Percentiles rank a stretch among this genome's conserved stretches.
Conservation (phyloP, 2,888 invertebrate genomes). For the Machimus rusticus region DNA sequence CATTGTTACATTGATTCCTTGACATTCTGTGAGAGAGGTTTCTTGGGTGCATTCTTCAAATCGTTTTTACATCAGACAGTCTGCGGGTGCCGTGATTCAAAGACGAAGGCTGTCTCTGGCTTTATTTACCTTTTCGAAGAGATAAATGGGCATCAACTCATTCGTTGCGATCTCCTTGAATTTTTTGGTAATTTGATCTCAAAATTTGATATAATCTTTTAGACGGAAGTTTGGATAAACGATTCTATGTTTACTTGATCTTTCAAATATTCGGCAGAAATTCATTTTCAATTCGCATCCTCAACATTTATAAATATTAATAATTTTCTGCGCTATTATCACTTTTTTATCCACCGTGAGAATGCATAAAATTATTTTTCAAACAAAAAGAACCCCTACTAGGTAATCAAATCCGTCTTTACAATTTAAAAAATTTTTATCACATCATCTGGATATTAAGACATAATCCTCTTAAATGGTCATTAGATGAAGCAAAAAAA, state of each 20-base stretch:
- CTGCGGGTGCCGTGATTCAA: background rate
- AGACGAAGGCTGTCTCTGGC: background rate
- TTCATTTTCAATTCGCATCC: too few relatives aligned
- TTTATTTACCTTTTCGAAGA: background rate
- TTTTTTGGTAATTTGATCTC: background rate
- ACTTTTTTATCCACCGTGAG: too few relatives aligned
- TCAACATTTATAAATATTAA: too few relatives aligned
- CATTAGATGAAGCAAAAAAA: background rate
- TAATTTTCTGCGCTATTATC: too few relatives aligned
- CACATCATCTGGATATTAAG: background rate
- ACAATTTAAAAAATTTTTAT: background rate
- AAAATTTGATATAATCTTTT: background rate
- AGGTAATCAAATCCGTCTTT: background rate
- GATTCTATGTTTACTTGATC: background rate
- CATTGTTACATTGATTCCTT: slow-evolving; percentile 25
- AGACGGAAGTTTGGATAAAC: background rate
- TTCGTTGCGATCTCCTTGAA: background rate
- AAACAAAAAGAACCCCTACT: background rate
- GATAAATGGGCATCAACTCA: background rate
- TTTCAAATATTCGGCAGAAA: background rate
- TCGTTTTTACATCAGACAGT: background rate
- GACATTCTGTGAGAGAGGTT: slow-evolving; percentile 28
- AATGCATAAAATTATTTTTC: too few relatives aligned
- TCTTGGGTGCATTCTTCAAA: background rate
- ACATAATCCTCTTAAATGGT: background rate